A percentile compares a stretch with the other conserved stretches of the same genome.
These are phyloP conservation scores for Onychomys torridus DNA, from an alignment of 2,797 vertebrate species.

Conservation along the genomic window DNA sequence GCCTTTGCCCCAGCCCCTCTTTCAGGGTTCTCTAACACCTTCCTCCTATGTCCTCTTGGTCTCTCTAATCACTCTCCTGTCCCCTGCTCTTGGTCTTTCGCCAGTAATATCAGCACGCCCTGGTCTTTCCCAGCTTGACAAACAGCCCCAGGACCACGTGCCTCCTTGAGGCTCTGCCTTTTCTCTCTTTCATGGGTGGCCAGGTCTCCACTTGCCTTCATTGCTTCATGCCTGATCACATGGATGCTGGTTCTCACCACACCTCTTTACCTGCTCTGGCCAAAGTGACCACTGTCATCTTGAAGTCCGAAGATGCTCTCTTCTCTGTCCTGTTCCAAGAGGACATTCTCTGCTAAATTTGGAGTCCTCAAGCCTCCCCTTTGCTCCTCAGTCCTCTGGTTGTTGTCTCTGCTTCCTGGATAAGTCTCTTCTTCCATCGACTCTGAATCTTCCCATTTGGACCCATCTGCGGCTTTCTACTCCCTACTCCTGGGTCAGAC, in stretches of 20 bases:
- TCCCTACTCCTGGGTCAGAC: neutral
- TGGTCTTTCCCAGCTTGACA: neutral
- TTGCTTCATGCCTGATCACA: neutral
- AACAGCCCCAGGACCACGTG: neutral
- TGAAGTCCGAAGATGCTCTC: neutral
- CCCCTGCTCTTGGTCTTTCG: neutral
- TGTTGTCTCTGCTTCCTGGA: neutral
- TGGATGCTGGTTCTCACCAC: accelerated
- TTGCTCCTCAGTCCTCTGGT: neutral
- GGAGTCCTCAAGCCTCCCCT: neutral
- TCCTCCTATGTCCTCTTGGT: neutral
- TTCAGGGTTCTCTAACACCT: neutral
- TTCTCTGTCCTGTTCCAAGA: neutral
- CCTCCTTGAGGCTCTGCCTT: neutral
- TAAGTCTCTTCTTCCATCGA: neutral
- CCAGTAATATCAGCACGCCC: neutral
- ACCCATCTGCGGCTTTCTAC: no score
- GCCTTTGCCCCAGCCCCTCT: no score
- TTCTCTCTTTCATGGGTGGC: neutral
- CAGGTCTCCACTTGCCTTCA: neutral
- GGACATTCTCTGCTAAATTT: neutral
- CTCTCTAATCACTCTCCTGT: neutral
- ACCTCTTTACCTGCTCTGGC: neutral
- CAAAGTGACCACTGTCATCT: neutral
- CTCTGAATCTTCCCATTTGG: neutral